A percentile compares a stretch with the other conserved stretches of the same genome.
These are phyloP conservation scores for Sminthopsis crassicaudata DNA, from an alignment of 2,113 vertebrate species.

Conservation along the genomic window DNA sequence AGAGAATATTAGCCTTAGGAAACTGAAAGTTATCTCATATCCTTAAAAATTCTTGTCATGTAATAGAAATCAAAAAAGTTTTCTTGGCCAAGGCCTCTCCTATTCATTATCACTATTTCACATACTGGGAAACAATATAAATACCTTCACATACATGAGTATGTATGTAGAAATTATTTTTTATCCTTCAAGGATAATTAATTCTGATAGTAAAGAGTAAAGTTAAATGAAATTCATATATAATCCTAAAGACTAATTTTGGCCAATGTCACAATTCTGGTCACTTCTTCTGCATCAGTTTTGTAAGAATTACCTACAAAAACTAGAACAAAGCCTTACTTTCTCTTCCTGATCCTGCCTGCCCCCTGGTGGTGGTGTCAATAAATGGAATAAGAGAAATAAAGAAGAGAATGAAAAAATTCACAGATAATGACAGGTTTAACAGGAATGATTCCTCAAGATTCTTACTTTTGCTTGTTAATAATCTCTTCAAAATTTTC, in stretches of 20 bases:
- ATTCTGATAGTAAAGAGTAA: not conserved
- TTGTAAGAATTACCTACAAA: not conserved
- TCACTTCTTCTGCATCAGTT: not conserved
- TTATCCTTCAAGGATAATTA: not conserved
- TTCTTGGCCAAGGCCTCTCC: not conserved
- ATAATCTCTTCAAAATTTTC: not conserved
- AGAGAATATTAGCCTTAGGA: constrained; percentile 8
- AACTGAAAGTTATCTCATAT: constrained; percentile 10
- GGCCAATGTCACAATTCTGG: not conserved
- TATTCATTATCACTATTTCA: not conserved
- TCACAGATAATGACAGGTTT: not conserved
- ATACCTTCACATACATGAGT: fast-evolving
- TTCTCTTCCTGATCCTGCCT: not conserved
- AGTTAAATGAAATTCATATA: not conserved
- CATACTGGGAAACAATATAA: not conserved
- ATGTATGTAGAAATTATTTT: not conserved
- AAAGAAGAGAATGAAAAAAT: not conserved
- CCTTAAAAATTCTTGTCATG: not conserved
- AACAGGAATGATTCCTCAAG: not conserved
- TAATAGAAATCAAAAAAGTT: not conserved
- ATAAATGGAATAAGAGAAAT: not conserved
- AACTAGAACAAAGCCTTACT: not conserved
- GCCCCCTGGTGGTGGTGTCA: constrained; percentile 10
- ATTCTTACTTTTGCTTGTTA: not conserved
- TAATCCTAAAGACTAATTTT: not conserved